A percentile compares a stretch with the other conserved stretches of the same genome.
These are phyloP conservation scores for Poecilus cupreus DNA, from an alignment of 2,888 invertebrate species.

Conservation along the genomic window DNA sequence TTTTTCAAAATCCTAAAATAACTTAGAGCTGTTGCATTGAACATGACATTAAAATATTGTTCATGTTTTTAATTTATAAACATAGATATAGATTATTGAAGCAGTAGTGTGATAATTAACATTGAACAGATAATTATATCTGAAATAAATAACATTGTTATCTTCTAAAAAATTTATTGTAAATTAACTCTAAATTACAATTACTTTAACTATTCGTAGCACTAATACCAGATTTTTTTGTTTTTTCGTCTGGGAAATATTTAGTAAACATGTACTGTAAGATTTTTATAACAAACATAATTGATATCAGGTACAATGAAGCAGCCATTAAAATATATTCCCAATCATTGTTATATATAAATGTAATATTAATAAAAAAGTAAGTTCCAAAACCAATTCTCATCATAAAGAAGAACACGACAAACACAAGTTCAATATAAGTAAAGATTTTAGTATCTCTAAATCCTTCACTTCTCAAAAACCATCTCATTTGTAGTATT, in stretches of 20 bases:
- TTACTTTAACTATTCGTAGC: too few relatives aligned
- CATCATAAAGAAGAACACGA: constrained; percentile 73
- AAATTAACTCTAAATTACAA: background rate
- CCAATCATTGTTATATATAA: constrained; percentile 71
- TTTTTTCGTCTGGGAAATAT: background rate
- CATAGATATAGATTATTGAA: too few relatives aligned
- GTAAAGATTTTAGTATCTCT: constrained; percentile 72
- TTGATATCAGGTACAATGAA: constrained; percentile 68
- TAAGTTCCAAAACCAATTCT: constrained; percentile 76
- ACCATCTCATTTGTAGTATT: constrained; percentile 78
- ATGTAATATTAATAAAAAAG: constrained; percentile 72
- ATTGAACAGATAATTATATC: too few relatives aligned
- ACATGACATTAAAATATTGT: background rate
- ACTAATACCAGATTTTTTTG: too few relatives aligned
- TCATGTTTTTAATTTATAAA: constrained; percentile 18
- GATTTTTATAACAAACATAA: constrained; percentile 66
- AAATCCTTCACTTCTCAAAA: constrained; percentile 75
- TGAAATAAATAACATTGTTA: background rate
- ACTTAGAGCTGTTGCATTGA: background rate
- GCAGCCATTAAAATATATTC: constrained; percentile 66
- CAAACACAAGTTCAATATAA: constrained; percentile 74
- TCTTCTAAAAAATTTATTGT: background rate
- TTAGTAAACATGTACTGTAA: background rate
- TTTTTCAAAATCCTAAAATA: constrained; percentile 30
- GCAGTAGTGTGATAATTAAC: too few relatives aligned